Percentiles rank a stretch among this genome's conserved stretches.
These are phyloP conservation scores for Melanerpes formicivorus DNA, from an alignment of 2,113 vertebrate species.

Conservation along the genomic window DNA sequence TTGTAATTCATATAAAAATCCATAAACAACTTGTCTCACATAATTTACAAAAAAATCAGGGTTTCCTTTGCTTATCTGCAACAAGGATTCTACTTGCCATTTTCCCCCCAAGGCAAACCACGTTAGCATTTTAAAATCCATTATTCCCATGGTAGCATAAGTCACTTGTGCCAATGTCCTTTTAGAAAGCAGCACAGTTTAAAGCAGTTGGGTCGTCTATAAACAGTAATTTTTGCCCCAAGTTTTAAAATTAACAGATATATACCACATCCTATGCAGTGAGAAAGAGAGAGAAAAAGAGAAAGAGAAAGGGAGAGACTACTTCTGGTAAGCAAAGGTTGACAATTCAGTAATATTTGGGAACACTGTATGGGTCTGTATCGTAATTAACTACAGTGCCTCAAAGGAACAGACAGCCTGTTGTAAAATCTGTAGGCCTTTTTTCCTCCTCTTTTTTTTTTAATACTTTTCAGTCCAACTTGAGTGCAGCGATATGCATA, in stretches of 20 bases:
- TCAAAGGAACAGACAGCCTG: conserved; percentile 77
- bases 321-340: conserved; percentile 87
- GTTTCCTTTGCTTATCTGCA: conserved; percentile 89
- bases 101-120: conserved; percentile 80
- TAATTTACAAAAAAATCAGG: conserved; percentile 95
- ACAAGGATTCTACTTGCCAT: conserved; percentile 84
- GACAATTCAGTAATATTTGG: conserved; percentile 81
- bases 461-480: conserved; percentile 82
- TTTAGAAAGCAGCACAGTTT: conserved; percentile 85
- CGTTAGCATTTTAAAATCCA: conserved; percentile 80
- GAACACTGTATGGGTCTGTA: conserved; percentile 76
- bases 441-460: neutral
- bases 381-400: conserved; percentile 77
- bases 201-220: conserved; percentile 80
- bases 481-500: conserved; percentile 93
- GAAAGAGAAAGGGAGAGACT: conserved; percentile 73
- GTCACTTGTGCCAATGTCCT: conserved; percentile 86
- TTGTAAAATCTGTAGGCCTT: conserved; percentile 76
- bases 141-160: conserved; percentile 80
- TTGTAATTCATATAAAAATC: conserved; percentile 95
- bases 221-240: conserved; percentile 84
- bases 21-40: conserved; percentile 93
- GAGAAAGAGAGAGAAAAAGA: conserved; percentile 70
- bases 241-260: conserved; percentile 83
- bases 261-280: conserved; percentile 87